Conservation (phyloP, 1,140 invertebrate genomes). For the Ganaspis sp. region DNA sequence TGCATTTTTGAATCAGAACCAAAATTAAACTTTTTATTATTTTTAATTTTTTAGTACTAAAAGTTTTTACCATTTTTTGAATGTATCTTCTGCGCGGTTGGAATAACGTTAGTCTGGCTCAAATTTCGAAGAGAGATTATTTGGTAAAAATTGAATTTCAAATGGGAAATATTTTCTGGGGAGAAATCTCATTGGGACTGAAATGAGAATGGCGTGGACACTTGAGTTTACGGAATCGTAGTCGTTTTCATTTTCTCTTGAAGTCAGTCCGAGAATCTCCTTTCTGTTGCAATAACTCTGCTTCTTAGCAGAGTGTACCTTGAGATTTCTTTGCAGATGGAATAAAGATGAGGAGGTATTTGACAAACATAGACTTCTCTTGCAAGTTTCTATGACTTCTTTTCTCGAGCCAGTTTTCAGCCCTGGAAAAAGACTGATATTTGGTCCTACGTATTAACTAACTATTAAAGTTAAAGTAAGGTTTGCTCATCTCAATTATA, state of each 20-base stretch:
- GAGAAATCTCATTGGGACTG: background rate
- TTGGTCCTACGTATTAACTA: slow-evolving; percentile 59
- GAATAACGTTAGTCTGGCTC: too few species aligned
- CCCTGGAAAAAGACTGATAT: slow-evolving; percentile 57
- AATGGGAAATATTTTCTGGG: slow-evolving; percentile 3
- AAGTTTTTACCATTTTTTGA: too few species aligned
- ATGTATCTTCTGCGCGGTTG: too few species aligned
- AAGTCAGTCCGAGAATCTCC: slow-evolving; percentile 32
- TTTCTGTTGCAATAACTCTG: slow-evolving; percentile 39
- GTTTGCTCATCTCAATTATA: slow-evolving; percentile 51
- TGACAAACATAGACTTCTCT: slow-evolving; percentile 57
- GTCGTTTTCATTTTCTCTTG: slow-evolving; percentile 39
- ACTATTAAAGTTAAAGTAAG: slow-evolving; percentile 63
- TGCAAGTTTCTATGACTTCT: slow-evolving; percentile 62
- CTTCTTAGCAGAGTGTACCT: slow-evolving; percentile 8
- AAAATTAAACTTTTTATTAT: too few species aligned
- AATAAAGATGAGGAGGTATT: slow-evolving; percentile 69
- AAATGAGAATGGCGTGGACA: slow-evolving; percentile 18
- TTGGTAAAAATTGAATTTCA: slow-evolving; percentile 20
- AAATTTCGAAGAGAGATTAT: background rate
- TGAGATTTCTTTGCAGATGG: slow-evolving; percentile 66
- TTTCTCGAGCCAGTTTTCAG: slow-evolving; percentile 51
- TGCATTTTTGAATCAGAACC: too few species aligned
- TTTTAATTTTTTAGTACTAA: too few species aligned
- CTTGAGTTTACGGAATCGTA: slow-evolving; percentile 27